A percentile compares a stretch with the other conserved stretches of the same genome.
phyloP scores from a whole-genome alignment of 2,113 vertebrate genomes.

The Jaculus jaculus region DNA sequence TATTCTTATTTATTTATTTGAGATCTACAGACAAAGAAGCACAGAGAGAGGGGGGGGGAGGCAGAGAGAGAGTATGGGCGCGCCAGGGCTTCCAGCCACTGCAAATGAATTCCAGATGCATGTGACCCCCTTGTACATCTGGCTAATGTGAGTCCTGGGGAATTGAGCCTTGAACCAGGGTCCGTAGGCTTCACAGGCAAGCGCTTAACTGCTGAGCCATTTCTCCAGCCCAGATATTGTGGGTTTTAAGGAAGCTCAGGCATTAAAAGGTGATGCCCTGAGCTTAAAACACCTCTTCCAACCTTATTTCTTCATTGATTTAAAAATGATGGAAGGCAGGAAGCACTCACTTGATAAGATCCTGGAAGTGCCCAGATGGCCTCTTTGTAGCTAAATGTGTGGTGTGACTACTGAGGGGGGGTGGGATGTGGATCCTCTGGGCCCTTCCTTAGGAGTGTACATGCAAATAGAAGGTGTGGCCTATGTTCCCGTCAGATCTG shows the following conservation, averaged over 20 bases:
- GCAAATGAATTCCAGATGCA: too few species aligned
- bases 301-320: constrained; percentile 66
- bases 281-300: constrained; percentile 21
- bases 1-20: too few species aligned
- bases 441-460: constrained; percentile 29
- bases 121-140: too few species aligned
- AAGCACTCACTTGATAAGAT: constrained; percentile 32
- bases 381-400: not conserved
- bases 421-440: not conserved
- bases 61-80: too few species aligned
- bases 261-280: constrained; percentile 1
- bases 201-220: too few species aligned
- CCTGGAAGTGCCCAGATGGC: constrained; percentile 1
- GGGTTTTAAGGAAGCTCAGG: constrained; percentile 41
- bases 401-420: not conserved
- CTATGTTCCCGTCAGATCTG: not conserved
- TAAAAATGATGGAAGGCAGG: constrained; percentile 47
- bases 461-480: constrained; percentile 19
- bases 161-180: too few species aligned
- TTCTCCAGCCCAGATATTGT: too few species aligned
- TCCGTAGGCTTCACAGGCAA: too few species aligned
- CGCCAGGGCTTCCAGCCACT: too few species aligned
- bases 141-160: too few species aligned
- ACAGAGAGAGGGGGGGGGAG: too few species aligned
- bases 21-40: too few species aligned